Conservation (phyloP, 2,113 vertebrate species). For the Anser cygnoides region DNA sequence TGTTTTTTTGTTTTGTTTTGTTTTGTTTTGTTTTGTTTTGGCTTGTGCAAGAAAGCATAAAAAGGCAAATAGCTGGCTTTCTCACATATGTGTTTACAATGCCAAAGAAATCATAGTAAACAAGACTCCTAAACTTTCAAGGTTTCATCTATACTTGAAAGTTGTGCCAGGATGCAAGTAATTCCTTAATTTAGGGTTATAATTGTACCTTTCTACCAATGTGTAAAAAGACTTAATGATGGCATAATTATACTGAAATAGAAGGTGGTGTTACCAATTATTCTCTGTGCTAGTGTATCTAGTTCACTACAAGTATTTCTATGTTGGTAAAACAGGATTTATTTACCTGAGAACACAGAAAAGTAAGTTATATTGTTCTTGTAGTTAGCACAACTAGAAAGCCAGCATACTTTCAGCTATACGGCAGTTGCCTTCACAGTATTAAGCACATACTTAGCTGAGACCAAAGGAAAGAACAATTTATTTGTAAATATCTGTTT, state of each 20-base stretch:
- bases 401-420: background rate
- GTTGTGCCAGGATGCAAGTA: background rate
- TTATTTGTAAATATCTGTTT: background rate
- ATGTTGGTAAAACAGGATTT: background rate
- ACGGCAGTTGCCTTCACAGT: background rate
- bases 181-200: background rate
- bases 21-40: background rate
- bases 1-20: no score
- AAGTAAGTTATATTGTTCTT: background rate
- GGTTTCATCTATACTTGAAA: background rate
- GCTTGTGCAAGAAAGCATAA: background rate
- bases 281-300: background rate
- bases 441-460: background rate
- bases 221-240: background rate
- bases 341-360: background rate
- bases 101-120: background rate
- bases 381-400: background rate
- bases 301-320: background rate
- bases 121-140: background rate
- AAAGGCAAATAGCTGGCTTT: background rate
- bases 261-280: background rate
- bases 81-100: background rate
- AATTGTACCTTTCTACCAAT: background rate
- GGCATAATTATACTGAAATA: background rate
- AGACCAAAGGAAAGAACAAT: background rate